Conservation (phyloP, 2,113 vertebrate genomes). For the Hyaena hyaena region DNA sequence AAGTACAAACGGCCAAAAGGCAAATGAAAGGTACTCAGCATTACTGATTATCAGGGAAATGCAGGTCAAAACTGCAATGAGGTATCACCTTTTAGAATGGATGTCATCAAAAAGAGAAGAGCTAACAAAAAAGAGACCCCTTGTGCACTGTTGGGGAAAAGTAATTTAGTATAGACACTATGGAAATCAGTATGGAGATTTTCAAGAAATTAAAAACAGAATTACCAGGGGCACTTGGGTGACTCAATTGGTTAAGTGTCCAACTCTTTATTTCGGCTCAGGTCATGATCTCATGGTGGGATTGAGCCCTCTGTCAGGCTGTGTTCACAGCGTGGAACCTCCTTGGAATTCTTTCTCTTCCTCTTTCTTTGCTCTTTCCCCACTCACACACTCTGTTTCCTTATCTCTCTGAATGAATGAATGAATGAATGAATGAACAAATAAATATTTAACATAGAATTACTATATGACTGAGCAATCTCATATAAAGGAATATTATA, state of each 20-base stretch:
- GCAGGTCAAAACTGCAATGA: neutral
- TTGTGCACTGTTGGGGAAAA: neutral
- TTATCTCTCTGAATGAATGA: too few species aligned
- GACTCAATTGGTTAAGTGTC: too few species aligned
- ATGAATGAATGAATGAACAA: too few species aligned
- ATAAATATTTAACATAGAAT: neutral
- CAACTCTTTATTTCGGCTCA: too few species aligned
- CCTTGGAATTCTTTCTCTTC: too few species aligned
- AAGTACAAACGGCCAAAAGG: neutral
- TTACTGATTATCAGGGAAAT: neutral
- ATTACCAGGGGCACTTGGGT: neutral
- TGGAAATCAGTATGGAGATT: neutral
- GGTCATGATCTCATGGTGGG: too few species aligned
- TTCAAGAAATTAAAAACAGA: neutral
- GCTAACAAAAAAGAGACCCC: neutral
- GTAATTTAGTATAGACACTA: neutral
- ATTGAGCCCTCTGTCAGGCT: too few species aligned
- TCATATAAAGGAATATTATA: too few species aligned
- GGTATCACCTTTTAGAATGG: neutral
- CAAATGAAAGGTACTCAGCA: neutral
- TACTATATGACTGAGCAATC: neutral
- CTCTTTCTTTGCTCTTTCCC: too few species aligned
- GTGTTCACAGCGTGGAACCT: too few species aligned
- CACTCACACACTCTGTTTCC: too few species aligned
- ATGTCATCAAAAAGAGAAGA: neutral